Evolutionary conservation across 1,140 invertebrate species (phyloP).

Genomic region (Zophobas atratus): DNA sequence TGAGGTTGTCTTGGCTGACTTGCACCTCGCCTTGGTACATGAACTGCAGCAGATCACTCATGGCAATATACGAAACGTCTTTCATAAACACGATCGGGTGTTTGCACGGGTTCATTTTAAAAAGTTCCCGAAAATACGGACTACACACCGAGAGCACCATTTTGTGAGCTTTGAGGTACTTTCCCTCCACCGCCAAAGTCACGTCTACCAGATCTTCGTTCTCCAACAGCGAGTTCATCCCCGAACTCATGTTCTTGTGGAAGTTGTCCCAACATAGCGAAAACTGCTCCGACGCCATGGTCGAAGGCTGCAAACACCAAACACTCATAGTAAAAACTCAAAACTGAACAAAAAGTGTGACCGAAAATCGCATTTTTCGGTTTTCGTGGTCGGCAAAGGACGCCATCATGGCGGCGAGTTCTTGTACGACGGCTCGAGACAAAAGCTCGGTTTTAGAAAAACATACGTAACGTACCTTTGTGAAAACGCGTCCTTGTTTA

Average conservation of each 20-base stretch:
- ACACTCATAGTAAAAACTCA: not conserved
- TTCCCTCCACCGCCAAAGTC: constrained; percentile 88
- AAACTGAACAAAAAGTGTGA: too few relatives aligned
- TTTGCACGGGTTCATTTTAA: constrained; percentile 85
- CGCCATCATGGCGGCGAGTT: constrained; percentile 57
- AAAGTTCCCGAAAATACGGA: constrained; percentile 88
- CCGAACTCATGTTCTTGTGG: constrained; percentile 76
- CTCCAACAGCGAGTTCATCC: constrained; percentile 76
- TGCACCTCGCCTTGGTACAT: constrained; percentile 92
- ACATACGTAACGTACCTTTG: constrained; percentile 45
- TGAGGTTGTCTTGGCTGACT: constrained; percentile 86
- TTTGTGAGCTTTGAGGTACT: constrained; percentile 88
- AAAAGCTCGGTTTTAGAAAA: constrained; percentile 1
- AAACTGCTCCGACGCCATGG: constrained; percentile 72
- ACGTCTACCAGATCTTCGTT: constrained; percentile 87
- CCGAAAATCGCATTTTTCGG: constrained; percentile 2
- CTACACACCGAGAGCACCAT: constrained; percentile 90
- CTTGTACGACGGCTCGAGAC: not conserved
- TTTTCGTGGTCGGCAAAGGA: not conserved
- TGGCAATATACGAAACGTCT: constrained; percentile 82
- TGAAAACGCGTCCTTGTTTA: constrained; percentile 23
- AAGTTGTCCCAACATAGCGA: constrained; percentile 80
- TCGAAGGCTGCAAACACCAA: constrained; percentile 53
- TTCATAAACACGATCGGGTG: constrained; percentile 89
- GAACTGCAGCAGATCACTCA: constrained; percentile 86